Percentiles rank a stretch among this genome's conserved stretches.
Evolutionary conservation across 2,888 invertebrate genomes (phyloP).

Genomic region (Campopleginae sp.): DNA sequence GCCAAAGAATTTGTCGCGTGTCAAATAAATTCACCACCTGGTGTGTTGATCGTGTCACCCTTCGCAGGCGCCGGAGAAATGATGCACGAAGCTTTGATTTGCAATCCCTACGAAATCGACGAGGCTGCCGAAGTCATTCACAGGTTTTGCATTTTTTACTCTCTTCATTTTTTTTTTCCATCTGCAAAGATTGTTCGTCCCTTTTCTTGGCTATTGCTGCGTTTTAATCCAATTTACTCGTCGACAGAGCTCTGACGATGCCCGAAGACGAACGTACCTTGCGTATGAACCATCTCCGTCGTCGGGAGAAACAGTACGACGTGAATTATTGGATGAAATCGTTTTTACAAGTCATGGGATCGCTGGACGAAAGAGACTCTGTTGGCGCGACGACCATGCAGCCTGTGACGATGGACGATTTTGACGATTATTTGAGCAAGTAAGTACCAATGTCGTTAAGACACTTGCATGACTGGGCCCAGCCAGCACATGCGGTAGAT

Average conservation of each 20-base stretch:
- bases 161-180: not conserved
- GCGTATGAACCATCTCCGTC: constrained; percentile 93
- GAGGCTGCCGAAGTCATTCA: constrained; percentile 95
- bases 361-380: constrained; percentile 92
- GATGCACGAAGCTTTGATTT: constrained; percentile 96
- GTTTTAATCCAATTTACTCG: not conserved
- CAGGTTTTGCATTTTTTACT: constrained; percentile 83
- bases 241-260: constrained; percentile 92
- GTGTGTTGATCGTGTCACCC: constrained; percentile 94
- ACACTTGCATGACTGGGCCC: constrained; percentile 80
- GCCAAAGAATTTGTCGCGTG: constrained; percentile 97
- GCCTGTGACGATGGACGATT: constrained; percentile 95
- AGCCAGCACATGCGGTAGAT: constrained; percentile 78
- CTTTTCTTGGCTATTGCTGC: no score
- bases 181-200: no score
- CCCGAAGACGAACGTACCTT: constrained; percentile 94
- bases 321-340: constrained; percentile 96
- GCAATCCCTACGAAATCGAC: constrained; percentile 95
- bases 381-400: constrained; percentile 94
- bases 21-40: constrained; percentile 93
- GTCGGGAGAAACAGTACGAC: constrained; percentile 92
- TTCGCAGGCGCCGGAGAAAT: constrained; percentile 97
- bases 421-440: constrained; percentile 95
- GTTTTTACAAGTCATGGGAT: constrained; percentile 95
- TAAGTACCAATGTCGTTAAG: constrained; percentile 84